Base-by-base conservation (phyloP, 2,888 invertebrate genomes). In the Diadromus collaris region DNA sequence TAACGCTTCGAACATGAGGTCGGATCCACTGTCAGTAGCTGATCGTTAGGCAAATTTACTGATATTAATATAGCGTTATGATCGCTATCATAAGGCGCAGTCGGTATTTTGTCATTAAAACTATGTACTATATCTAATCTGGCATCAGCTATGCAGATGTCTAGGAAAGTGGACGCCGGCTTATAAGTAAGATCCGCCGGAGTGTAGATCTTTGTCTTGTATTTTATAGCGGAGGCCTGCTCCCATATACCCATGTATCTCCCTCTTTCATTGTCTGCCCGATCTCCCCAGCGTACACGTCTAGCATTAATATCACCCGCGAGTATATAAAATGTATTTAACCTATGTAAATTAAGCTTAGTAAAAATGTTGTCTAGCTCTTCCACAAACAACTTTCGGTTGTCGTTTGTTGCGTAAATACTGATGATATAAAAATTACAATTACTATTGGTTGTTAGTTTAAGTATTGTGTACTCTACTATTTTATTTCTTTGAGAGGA, bases 291-390 rank as follows among this genome's bases (percentile, higher is more conserved):
- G 10, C 38, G 2, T 19, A 5, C 69, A 2, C 24, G n/a, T 2
- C 63, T 58, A 9, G 76, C 69, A 32, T 76, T 76, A 7, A 69
- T 21, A 48, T 76, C 76, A 1, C 76, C 63, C 1, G 69, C 76
- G 6, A 69, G 10, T 2, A 76, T n/a, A 6, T 44, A 76, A 10
- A 16, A 56, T 1, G 34, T 13, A n/a, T 70, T 29, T 2, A 9
- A n/a, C 2, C 27, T 24, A 7, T 56, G 10, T 27, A 76, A 27
- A 7, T 61, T 54, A 6, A 76, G 34, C 7, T 54, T 21, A 10
- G 19, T n/a, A 6, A 76, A 63, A 16, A 76, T 9, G 6, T 44
- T 9, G 4, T 64, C 41, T 6, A 76, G 46, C 27, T 76, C 70
- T 10, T 21, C 19, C 1, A 70, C 32, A 19, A 76, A 76, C 29